phyloP scores from a whole-genome alignment of 2,113 vertebrate genomes.

The Perognathus longimembris region DNA sequence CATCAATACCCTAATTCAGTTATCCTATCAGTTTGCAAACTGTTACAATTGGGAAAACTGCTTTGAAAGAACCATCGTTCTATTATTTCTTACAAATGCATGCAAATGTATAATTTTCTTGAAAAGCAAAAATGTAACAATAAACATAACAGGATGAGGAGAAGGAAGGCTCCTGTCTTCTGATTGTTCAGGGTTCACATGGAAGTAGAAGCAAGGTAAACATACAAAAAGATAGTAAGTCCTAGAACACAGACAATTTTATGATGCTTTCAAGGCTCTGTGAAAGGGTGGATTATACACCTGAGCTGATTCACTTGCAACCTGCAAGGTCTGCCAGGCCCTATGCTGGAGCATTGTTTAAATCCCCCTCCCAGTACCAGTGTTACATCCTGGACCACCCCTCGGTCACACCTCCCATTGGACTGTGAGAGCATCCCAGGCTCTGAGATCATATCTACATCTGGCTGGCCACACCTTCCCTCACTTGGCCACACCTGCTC shows the following conservation, averaged over 20 bases:
- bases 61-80: background rate
- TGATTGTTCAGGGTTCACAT: background rate
- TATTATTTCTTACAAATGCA: background rate
- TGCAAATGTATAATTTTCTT: background rate
- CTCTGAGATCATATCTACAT: too few relatives aligned
- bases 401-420: too few relatives aligned
- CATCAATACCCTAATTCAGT: background rate
- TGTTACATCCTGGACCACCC: too few relatives aligned
- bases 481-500: too few relatives aligned
- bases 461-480: too few relatives aligned
- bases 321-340: too few relatives aligned
- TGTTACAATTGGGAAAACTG: background rate
- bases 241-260: background rate
- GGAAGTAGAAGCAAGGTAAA: background rate
- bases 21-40: background rate
- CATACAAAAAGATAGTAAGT: background rate
- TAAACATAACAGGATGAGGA: background rate
- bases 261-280: background rate
- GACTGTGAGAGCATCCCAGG: too few relatives aligned
- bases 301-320: too few relatives aligned
- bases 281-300: fast-evolving
- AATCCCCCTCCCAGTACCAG: too few relatives aligned
- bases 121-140: background rate
- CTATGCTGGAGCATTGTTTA: too few relatives aligned
- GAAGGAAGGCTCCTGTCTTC: background rate